Evolutionary conservation across 2,113 vertebrate species (phyloP), one percentile per base, ranked within the genome.

Genomic region (Balaeniceps rex): DNA sequence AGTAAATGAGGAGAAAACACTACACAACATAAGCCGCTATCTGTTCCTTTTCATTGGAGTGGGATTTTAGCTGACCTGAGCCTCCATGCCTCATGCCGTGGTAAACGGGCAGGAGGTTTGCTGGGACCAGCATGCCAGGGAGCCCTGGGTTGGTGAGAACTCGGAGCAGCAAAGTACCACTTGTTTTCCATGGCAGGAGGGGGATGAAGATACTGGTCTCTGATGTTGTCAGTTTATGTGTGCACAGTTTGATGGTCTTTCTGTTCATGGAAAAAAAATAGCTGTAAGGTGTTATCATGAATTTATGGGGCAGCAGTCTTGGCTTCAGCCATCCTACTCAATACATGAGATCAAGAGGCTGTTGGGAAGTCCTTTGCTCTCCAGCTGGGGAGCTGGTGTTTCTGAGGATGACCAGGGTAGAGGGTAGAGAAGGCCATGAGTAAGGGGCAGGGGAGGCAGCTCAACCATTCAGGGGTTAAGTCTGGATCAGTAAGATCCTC

Each of bases 81-180:
- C 14, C 80, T 21, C 12, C 0, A 0, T 19, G 38, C 40, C 44
- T 83, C n/a, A 6, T 17, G 22, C 54, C 3, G 1, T 19, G 40
- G 26, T 64, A 40, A 42, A 28, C 0, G 7, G 47, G 55, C 19
- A 29, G 61, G 54, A 49, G n/a, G 24, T 81, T 54, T 54, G 47
- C 29, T 87, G 87, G 74, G 31, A 87, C 42, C 51, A 61, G 28
- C 38, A 23, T 29, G 6, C 42, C 4, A n/a, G 25, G 47, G 44
- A 94, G 29, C 47, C 36, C 33, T 3, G 5, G n/a, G 4, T 9
- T 46, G 46, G n/a, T 42, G 25, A 54, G 33, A 90, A 58, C 55
- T 75, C 9, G 1, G 22, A 83, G 10, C 33, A 69, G 16, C 12
- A 5, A 64, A 29, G 19, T 16, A 14, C 22, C 12, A 3, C 46